Conservation (phyloP, 2,888 invertebrate genomes). For the Melanchra persicariae region DNA sequence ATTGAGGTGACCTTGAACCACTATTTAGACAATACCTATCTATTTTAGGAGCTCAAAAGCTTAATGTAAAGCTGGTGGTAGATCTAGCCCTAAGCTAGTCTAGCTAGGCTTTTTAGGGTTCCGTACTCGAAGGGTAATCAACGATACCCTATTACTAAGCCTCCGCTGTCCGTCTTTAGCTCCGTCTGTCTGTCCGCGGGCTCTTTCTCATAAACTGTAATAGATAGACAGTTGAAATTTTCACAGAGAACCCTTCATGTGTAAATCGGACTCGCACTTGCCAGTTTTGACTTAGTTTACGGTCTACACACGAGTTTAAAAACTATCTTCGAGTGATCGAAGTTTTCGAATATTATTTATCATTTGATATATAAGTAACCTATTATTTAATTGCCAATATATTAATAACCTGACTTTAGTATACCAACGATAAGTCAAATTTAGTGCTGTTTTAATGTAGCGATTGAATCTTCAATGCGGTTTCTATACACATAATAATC, state of each 20-base stretch:
- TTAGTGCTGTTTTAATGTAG: background rate
- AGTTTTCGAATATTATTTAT: background rate
- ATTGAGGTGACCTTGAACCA: constrained; percentile 6
- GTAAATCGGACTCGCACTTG: background rate
- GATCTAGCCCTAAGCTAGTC: no score
- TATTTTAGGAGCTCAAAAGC: background rate
- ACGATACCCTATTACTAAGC: no score
- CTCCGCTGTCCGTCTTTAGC: no score
- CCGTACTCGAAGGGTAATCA: no score
- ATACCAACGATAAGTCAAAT: background rate
- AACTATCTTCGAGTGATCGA: no score
- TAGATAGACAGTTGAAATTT: no score
- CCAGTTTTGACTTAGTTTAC: background rate
- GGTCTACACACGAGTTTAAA: no score
- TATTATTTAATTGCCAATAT: background rate
- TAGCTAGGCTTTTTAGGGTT: background rate
- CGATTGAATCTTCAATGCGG: constrained; percentile 17
- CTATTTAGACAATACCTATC: background rate
- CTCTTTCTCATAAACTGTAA: no score
- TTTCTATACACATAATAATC: constrained; percentile 7
- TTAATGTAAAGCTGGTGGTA: background rate
- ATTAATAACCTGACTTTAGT: background rate
- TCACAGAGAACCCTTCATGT: background rate
- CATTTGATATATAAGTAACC: no score
- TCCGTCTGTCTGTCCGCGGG: no score